Conservation (phyloP, 2,888 invertebrate species). For the Agrochola lychnidis region DNA sequence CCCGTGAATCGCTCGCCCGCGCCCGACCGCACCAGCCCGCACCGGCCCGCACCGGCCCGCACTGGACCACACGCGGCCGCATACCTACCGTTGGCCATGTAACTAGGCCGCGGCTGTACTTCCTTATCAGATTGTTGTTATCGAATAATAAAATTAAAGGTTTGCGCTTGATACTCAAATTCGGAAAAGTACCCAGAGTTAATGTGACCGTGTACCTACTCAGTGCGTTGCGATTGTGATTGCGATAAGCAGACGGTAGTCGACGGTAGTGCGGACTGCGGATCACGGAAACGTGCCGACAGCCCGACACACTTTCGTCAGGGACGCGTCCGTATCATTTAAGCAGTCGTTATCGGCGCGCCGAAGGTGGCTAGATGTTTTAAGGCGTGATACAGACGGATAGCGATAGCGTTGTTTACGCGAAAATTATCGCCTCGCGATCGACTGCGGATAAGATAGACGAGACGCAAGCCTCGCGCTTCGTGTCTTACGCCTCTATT, state of each 20-base stretch:
- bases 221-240: neutral
- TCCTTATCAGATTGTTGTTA: conserved; percentile 53
- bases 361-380: conserved; percentile 43
- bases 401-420: conserved; percentile 66
- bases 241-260: conserved; percentile 21
- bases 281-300: conserved; percentile 47
- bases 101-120: conserved; percentile 36
- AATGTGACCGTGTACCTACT: conserved; percentile 6
- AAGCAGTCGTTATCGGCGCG: conserved; percentile 48
- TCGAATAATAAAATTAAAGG: conserved; percentile 55
- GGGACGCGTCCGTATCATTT: conserved; percentile 48
- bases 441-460: conserved; percentile 71
- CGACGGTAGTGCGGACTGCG: neutral
- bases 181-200: conserved; percentile 31
- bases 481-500: neutral
- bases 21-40: neutral
- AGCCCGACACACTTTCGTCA: conserved; percentile 45
- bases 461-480: conserved; percentile 6
- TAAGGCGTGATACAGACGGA: conserved; percentile 40
- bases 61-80: neutral
- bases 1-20: neutral
- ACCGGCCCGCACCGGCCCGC: neutral
- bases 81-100: neutral
- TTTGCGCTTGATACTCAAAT: conserved; percentile 35
- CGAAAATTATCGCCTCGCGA: conserved; percentile 68